Evolutionary conservation across 2,797 vertebrate genomes (phyloP).

Genomic region (Fratercula arctica): DNA sequence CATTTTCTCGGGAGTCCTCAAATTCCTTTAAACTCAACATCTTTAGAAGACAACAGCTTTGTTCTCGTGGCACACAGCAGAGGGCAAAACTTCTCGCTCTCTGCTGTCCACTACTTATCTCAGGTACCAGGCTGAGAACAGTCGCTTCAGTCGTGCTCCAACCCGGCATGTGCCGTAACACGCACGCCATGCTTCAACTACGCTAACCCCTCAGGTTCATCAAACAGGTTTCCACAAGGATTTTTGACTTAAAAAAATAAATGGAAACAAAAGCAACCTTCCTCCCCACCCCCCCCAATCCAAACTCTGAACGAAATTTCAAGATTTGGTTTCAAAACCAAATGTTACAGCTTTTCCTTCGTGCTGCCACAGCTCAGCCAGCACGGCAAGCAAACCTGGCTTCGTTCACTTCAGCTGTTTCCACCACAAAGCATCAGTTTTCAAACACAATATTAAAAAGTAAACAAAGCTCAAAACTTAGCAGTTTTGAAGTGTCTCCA

Average conservation of each 20-base stretch:
- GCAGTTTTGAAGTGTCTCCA: not conserved
- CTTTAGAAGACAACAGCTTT: not conserved
- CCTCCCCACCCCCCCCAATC: too few species aligned
- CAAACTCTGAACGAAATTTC: not conserved
- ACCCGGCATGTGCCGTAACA: accelerated
- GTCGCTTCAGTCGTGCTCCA: not conserved
- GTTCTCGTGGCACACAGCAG: not conserved
- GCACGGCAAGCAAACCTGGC: not conserved
- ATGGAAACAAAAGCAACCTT: not conserved
- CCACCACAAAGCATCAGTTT: not conserved
- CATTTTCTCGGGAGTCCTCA: not conserved
- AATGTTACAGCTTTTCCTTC: not conserved
- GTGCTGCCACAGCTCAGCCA: not conserved
- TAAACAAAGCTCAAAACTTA: not conserved
- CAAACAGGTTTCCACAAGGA: not conserved
- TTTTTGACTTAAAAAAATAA: not conserved
- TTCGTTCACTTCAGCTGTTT: not conserved
- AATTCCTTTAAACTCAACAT: not conserved
- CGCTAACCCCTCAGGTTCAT: not conserved
- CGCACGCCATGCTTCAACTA: not conserved
- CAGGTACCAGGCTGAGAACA: too few species aligned
- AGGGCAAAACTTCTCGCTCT: not conserved
- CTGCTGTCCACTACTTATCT: not conserved
- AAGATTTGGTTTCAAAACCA: not conserved
- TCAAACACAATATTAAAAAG: not conserved